phyloP scores from a whole-genome alignment of 2,888 invertebrate genomes.

The Acleris literana region DNA sequence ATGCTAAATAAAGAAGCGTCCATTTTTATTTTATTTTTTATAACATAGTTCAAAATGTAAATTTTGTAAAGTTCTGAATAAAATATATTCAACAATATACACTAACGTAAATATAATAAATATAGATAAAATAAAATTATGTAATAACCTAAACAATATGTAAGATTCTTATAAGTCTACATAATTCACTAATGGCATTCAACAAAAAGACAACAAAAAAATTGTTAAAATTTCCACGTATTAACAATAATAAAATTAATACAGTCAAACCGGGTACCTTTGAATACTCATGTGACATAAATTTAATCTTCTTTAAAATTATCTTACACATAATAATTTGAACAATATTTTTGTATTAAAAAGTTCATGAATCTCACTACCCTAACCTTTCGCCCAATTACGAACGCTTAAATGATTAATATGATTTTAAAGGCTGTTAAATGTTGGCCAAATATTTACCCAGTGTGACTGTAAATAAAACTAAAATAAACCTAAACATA shows the following conservation, averaged over 20 bases:
- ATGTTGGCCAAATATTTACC: no score
- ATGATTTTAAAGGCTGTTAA: no score
- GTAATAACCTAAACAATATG: slow-evolving; percentile 35
- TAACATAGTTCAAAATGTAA: slow-evolving; percentile 80
- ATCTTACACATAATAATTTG: no score
- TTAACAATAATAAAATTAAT: slow-evolving; percentile 42
- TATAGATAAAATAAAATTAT: slow-evolving; percentile 54
- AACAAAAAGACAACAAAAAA: slow-evolving; percentile 48
- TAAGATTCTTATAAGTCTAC: slow-evolving; percentile 32
- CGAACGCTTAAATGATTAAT: no score
- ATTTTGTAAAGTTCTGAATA: slow-evolving; percentile 80
- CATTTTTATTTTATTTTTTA: slow-evolving; percentile 62
- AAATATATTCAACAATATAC: slow-evolving; percentile 71
- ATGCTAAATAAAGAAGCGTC: slow-evolving; percentile 59
- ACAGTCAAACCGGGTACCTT: slow-evolving; percentile 38
- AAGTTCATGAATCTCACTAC: no score
- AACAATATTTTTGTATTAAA: no score
- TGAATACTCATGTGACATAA: slow-evolving; percentile 6
- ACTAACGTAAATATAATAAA: slow-evolving; percentile 57
- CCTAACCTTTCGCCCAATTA: no score
- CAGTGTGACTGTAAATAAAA: no score
- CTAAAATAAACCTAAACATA: slow-evolving; percentile 18
- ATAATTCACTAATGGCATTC: slow-evolving; percentile 70
- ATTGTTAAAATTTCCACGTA: slow-evolving; percentile 44
- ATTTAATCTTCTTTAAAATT: no score